A percentile compares a stretch with the other conserved stretches of the same genome.
Conservation (phyloP, 2,797 vertebrate species). For the Gallinago stenura region DNA sequence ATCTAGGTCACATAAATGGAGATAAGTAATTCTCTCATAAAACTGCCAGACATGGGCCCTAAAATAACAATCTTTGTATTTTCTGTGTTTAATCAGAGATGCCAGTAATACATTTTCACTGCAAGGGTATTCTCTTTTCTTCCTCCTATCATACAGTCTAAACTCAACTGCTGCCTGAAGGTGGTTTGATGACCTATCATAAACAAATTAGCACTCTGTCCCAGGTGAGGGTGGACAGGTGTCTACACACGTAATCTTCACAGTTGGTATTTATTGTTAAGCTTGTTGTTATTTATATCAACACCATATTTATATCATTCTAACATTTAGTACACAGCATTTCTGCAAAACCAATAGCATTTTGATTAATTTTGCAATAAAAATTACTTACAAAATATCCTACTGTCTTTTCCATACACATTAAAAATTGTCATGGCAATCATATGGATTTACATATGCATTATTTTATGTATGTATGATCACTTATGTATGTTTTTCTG, state of each 20-base stretch:
- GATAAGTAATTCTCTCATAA: not conserved
- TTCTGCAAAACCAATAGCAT: not conserved
- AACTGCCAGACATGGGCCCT: not conserved
- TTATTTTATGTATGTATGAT: not conserved
- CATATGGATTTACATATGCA: not conserved
- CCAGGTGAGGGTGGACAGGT: not conserved
- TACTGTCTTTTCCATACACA: not conserved
- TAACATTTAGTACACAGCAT: not conserved
- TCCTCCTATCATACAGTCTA: not conserved
- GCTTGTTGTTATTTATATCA: not conserved
- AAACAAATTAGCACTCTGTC: not conserved
- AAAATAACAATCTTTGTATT: not conserved
- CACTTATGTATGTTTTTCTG: not conserved
- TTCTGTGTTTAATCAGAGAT: not conserved
- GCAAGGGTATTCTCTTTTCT: not conserved
- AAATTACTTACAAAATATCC: not conserved
- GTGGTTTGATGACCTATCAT: not conserved
- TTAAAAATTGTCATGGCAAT: not conserved
- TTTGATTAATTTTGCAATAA: not conserved
- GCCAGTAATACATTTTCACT: not conserved
- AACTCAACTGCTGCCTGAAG: not conserved
- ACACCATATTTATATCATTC: fast-evolving
- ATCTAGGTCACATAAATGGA: conserved; percentile 78
- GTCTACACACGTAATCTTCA: not conserved
- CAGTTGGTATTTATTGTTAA: not conserved